Conservation (phyloP, 2,797 vertebrate genomes). For the Chanos chanos region DNA sequence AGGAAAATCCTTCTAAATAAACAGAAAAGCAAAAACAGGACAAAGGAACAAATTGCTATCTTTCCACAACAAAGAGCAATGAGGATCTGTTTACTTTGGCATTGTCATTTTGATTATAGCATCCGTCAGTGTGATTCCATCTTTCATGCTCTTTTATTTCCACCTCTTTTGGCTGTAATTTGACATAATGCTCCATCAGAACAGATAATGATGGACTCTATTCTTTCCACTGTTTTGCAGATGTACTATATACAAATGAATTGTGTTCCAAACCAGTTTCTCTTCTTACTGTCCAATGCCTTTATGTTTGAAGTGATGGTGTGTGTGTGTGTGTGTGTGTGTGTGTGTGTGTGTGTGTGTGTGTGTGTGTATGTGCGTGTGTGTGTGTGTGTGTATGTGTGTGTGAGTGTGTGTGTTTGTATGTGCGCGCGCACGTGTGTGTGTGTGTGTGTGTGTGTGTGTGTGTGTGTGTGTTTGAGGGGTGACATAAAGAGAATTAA, state of each 20-base stretch:
- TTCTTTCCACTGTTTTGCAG: slow-evolving; percentile 40
- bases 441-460: slow-evolving; percentile 54
- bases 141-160: slow-evolving; percentile 43
- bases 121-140: slow-evolving; percentile 27
- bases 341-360: slow-evolving; percentile 54
- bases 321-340: slow-evolving; percentile 55
- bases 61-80: slow-evolving; percentile 51
- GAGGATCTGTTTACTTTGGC: slow-evolving; percentile 54
- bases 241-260: slow-evolving; percentile 55
- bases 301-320: slow-evolving; percentile 57
- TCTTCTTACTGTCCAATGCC: slow-evolving; percentile 55
- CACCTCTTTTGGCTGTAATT: slow-evolving; percentile 40
- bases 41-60: slow-evolving; percentile 48
- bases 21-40: slow-evolving; percentile 47
- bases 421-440: slow-evolving; percentile 54
- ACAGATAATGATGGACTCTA: slow-evolving; percentile 54
- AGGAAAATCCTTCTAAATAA: slow-evolving; percentile 49
- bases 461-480: too few species aligned
- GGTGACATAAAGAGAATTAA: slow-evolving; percentile 64
- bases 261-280: slow-evolving; percentile 43
- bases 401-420: too few species aligned
- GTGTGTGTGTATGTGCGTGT: slow-evolving; percentile 52
- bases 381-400: slow-evolving; percentile 54
- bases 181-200: slow-evolving; percentile 44
- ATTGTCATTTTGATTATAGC: slow-evolving; percentile 54